Evolutionary conservation across 2,888 invertebrate species (phyloP).

Genomic region (Ferrisia virgata): DNA sequence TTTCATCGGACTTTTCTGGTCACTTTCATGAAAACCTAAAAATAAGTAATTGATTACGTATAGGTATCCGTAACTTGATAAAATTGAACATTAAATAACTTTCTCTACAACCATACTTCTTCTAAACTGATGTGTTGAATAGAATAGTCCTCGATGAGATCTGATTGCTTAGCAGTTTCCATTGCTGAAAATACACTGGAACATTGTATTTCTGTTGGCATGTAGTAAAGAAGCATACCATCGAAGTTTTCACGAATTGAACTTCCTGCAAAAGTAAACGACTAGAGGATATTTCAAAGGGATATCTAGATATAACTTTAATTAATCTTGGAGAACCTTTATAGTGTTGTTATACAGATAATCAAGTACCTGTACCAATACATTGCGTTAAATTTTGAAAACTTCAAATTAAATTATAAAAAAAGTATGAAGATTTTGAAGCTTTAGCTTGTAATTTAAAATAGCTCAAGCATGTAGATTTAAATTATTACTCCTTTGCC

Average conservation of each 20-base stretch:
- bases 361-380: too few relatives aligned
- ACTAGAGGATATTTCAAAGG: neutral
- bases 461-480: too few relatives aligned
- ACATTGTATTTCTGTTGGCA: constrained; percentile 47
- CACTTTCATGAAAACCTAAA: constrained; percentile 25
- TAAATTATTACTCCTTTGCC: too few relatives aligned
- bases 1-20: neutral
- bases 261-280: constrained; percentile 38
- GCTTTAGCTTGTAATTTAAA: too few relatives aligned
- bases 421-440: too few relatives aligned
- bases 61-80: neutral
- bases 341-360: too few relatives aligned
- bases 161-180: constrained; percentile 47
- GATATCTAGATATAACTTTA: too few relatives aligned
- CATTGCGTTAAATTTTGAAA: too few relatives aligned
- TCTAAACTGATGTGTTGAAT: constrained; percentile 48
- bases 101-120: constrained; percentile 48
- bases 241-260: constrained; percentile 47
- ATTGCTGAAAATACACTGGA: constrained; percentile 47
- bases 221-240: constrained; percentile 47
- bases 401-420: too few relatives aligned
- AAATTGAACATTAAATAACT: neutral
- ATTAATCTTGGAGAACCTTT: too few relatives aligned
- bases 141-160: constrained; percentile 48
- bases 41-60: neutral